phyloP scores from a whole-genome alignment of 2,113 vertebrate species.

The Triplophysa siluroides region DNA sequence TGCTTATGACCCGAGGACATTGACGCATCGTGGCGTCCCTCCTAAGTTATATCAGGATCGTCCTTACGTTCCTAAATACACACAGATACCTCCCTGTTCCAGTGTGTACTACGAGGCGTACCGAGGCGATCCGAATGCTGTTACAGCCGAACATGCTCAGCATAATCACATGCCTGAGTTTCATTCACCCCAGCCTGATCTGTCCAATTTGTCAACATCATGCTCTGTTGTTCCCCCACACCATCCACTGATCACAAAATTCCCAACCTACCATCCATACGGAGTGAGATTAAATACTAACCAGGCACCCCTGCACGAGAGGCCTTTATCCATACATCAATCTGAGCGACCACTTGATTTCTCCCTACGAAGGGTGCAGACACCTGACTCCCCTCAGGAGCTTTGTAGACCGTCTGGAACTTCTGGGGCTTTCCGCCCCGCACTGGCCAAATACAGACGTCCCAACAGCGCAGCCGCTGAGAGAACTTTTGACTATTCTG shows the following conservation, averaged over 20 bases:
- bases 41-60: slow-evolving; percentile 69
- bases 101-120: slow-evolving; percentile 75
- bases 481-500: slow-evolving; percentile 6
- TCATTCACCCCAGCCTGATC: slow-evolving; percentile 47
- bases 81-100: slow-evolving; percentile 67
- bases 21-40: slow-evolving; percentile 55
- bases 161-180: slow-evolving; percentile 63
- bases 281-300: slow-evolving; percentile 61
- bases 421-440: slow-evolving; percentile 61
- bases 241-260: slow-evolving; percentile 59
- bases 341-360: slow-evolving; percentile 56
- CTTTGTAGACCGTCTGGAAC: slow-evolving; percentile 42
- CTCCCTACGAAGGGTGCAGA: slow-evolving; percentile 51
- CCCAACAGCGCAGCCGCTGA: not conserved
- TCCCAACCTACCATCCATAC: slow-evolving; percentile 60
- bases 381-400: slow-evolving; percentile 57
- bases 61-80: slow-evolving; percentile 66
- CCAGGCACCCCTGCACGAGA: slow-evolving; percentile 54
- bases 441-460: slow-evolving; percentile 43
- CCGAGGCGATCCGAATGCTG: slow-evolving; percentile 53
- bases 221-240: slow-evolving; percentile 55
- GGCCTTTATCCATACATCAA: slow-evolving; percentile 46
- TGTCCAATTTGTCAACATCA: slow-evolving; percentile 58
- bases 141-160: slow-evolving; percentile 58
- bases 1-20: slow-evolving; percentile 69